Percentiles rank a stretch among this genome's conserved stretches.
Evolutionary conservation across 1,140 invertebrate species (phyloP).

Genomic region (Apolygus lucorum): DNA sequence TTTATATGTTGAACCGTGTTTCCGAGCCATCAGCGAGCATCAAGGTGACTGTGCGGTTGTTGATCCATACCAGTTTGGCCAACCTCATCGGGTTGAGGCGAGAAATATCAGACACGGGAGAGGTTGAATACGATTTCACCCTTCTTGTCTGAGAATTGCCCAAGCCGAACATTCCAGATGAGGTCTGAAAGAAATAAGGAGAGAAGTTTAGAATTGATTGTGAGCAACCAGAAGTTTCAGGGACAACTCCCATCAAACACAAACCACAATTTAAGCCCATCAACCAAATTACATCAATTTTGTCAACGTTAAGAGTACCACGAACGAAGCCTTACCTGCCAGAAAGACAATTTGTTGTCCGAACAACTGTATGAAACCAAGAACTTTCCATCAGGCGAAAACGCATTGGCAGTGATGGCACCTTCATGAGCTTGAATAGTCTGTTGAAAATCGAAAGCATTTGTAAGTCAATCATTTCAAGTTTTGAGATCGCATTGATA

Average conservation of each 20-base stretch:
- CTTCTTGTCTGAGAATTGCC: conserved; percentile 85
- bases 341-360: conserved; percentile 96
- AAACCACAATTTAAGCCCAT: no score
- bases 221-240: background rate
- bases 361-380: conserved; percentile 88
- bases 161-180: conserved; percentile 79
- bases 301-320: no score
- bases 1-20: conserved; percentile 80
- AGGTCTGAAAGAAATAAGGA: conserved; percentile 54
- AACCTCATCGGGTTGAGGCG: conserved; percentile 77
- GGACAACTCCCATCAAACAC: no score
- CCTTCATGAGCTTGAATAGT: conserved; percentile 78
- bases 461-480: no score
- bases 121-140: conserved; percentile 86
- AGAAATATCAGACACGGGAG: conserved; percentile 79
- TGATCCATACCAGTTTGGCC: conserved; percentile 85
- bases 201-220: conserved; percentile 30
- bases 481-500: background rate
- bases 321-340: conserved; percentile 95
- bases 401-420: conserved; percentile 83
- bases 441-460: conserved; percentile 41
- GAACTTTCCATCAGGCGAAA: conserved; percentile 95
- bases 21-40: conserved; percentile 89
- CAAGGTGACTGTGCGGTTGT: conserved; percentile 78
- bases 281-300: no score